Evolutionary conservation across 2,113 vertebrate genomes (phyloP), one percentile per base, ranked within the genome.

Genomic region (Microtus oregoni): DNA sequence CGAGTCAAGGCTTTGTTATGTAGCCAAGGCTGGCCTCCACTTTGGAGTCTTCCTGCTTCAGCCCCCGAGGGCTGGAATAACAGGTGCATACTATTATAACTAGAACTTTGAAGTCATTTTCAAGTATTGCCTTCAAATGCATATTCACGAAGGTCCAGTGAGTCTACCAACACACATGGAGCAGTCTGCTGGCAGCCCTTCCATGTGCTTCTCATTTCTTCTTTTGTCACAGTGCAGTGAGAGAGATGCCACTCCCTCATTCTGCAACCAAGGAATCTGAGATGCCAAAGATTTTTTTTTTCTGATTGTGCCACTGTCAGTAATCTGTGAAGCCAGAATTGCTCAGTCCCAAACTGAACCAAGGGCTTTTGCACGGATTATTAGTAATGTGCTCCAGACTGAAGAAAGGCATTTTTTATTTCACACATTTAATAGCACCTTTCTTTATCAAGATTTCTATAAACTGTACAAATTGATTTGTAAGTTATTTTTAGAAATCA

Each of bases 401-500:
- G 65, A 95, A 90, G 83, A n/a, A 68, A n/a, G 70, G 47, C 41
- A 58, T 94, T 94, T 93, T 20, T 95, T 10, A 82, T 89, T 96
- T 90, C 95, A n/a, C 58, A 73, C 63, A 90, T 96, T 96, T 90
- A 91, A 96, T 87, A 92, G 32, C 47, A 94, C 94, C 95, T 97
- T 95, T 91, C 67, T 96, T 96, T 85, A 87, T 95, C 92, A 93
- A 89, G 95, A 94, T 91, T 86, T 93, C 58, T 96, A 70, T 41
- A 91, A 85, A 52, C 93, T 61, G 35, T 96, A 96, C n/a, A 96
- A 95, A 97, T 97, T 96, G 93, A 92, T 95, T 92, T 96, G 79
- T 65, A 58, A 63, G 88, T 95, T 97, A 97, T 97, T 97, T 97
- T 97, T 97, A 97, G 96, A 97, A 96, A 97, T 96, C 70, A 96